Evolutionary conservation across 2,113 vertebrate species (phyloP).

Genomic region (Callipepla californica): DNA sequence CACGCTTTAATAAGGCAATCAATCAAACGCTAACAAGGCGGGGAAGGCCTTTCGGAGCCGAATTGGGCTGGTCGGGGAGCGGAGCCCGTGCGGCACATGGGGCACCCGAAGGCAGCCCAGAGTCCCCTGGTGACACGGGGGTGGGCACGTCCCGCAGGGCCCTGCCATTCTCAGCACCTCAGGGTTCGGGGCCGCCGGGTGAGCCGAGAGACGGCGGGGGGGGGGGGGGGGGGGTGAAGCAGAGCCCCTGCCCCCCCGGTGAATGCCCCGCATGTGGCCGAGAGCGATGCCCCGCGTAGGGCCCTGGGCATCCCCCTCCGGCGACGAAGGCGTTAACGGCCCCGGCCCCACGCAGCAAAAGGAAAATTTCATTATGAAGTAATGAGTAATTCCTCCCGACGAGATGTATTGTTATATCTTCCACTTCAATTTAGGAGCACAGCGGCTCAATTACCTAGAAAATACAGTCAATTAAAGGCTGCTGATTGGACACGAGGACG

Average conservation of each 20-base stretch:
- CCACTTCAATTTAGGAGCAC: conserved; percentile 86
- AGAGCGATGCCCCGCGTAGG: neutral
- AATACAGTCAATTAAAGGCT: conserved; percentile 93
- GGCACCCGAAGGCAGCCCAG: neutral
- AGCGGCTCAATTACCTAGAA: conserved; percentile 88
- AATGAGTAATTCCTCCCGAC: conserved; percentile 83
- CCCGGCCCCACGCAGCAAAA: conserved; percentile 72
- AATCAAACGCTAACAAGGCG: conserved; percentile 89
- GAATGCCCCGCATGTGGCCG: neutral
- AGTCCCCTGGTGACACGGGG: neutral
- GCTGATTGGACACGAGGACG: conserved; percentile 88
- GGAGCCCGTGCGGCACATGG: neutral
- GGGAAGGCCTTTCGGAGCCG: conserved; percentile 50
- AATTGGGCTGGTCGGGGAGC: conserved; percentile 54
- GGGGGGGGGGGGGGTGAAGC: neutral
- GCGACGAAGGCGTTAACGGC: conserved; percentile 30
- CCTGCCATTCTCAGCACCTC: too few species aligned
- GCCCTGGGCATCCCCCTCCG: neutral
- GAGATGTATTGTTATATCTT: conserved; percentile 86
- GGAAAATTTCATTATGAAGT: conserved; percentile 85
- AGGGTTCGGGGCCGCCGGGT: neutral
- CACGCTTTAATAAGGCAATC: conserved; percentile 99
- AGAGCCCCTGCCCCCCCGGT: neutral
- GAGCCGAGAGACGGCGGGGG: neutral
- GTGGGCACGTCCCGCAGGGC: neutral